Conservation (phyloP, 2,888 invertebrate genomes). For the Platypus cylindrus region DNA sequence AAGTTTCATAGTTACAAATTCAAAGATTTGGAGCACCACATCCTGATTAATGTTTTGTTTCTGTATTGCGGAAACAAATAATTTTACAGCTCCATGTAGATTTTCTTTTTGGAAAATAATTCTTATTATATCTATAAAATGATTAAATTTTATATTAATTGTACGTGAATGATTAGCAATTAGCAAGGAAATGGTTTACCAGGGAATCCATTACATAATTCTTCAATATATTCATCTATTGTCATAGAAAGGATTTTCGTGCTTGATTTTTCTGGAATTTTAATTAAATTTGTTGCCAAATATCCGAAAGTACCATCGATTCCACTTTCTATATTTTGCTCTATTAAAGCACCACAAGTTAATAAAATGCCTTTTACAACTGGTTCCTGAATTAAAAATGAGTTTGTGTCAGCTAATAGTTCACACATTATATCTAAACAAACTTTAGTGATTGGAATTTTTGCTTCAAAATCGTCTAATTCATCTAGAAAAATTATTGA, state of each 20-base stretch:
- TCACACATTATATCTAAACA: conserved; percentile 38
- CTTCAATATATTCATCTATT: conserved; percentile 25
- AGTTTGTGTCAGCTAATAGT: conserved; percentile 35
- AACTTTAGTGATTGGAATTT: conserved; percentile 36
- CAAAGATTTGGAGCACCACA: conserved; percentile 37
- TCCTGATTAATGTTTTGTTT: conserved; percentile 38
- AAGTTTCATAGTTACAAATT: conserved; percentile 27
- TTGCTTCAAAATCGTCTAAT: conserved; percentile 38
- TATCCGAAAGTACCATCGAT: conserved; percentile 23
- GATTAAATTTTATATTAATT: conserved; percentile 5
- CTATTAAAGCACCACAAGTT: conserved; percentile 34
- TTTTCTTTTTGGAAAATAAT: conserved; percentile 33
- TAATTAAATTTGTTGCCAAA: conserved; percentile 20
- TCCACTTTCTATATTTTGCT: conserved; percentile 22
- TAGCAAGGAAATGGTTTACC: conserved; percentile 19
- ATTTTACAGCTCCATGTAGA: conserved; percentile 26
- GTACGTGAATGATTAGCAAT: neutral
- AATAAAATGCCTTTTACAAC: conserved; percentile 37
- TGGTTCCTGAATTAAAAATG: conserved; percentile 37
- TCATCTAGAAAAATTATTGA: conserved; percentile 34
- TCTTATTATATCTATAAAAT: conserved; percentile 26
- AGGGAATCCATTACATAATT: conserved; percentile 25
- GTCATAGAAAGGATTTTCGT: conserved; percentile 25
- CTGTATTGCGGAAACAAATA: conserved; percentile 35
- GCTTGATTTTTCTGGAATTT: conserved; percentile 20